Conservation (phyloP, 2,888 invertebrate genomes). For the Stenotaenia linearis region DNA sequence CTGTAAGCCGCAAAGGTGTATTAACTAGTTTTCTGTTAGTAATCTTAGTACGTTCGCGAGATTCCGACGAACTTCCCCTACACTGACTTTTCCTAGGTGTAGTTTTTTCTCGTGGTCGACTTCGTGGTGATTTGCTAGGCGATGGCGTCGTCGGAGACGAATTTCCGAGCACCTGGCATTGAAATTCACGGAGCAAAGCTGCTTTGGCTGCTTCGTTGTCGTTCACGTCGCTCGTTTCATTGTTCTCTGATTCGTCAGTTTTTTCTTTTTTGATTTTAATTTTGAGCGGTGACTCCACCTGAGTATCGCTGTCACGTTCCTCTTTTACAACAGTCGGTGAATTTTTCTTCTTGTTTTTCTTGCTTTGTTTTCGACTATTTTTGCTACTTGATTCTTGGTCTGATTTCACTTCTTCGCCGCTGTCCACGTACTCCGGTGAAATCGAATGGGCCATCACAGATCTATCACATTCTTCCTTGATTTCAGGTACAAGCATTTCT, state of each 20-base stretch:
- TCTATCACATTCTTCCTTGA: constrained; percentile 18
- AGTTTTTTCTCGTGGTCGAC: neutral
- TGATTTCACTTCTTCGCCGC: neutral
- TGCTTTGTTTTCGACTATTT: neutral
- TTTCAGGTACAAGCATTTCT: no score
- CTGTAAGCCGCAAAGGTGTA: constrained; percentile 41
- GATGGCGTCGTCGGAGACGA: no score
- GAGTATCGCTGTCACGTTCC: neutral
- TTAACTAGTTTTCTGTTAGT: constrained; percentile 37
- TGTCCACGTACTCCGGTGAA: neutral
- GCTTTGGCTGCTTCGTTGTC: neutral
- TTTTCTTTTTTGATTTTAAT: neutral
- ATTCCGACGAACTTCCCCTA: neutral
- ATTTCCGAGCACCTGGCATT: neutral
- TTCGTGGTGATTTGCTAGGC: neutral
- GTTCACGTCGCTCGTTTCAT: neutral
- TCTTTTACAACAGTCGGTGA: neutral
- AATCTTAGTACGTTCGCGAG: neutral
- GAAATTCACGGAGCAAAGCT: neutral
- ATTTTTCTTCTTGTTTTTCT: neutral
- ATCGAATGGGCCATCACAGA: neutral
- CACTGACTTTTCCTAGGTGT: neutral
- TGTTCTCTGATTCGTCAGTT: neutral
- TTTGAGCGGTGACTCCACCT: neutral
- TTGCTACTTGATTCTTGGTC: neutral